Conservation (phyloP, 2,113 vertebrate genomes). For the Tapirus terrestris region DNA sequence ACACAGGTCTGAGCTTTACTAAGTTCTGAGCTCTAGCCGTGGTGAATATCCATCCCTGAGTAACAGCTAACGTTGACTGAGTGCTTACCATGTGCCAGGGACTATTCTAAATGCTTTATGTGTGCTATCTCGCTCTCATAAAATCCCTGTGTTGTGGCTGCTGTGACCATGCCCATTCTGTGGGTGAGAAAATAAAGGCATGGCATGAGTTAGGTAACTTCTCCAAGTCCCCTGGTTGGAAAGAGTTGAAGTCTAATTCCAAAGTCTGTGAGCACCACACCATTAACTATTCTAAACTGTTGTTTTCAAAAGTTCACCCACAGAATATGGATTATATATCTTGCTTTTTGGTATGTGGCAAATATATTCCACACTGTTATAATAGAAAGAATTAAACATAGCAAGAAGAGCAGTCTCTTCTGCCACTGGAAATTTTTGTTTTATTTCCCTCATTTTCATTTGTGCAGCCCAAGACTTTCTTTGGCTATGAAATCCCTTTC, state of each 20-base stretch:
- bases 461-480: neutral
- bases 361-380: neutral
- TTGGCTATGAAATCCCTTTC: neutral
- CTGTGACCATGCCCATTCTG: neutral
- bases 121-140: too few species aligned
- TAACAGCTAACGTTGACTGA: too few species aligned
- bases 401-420: neutral
- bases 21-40: neutral
- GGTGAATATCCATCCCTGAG: accelerated
- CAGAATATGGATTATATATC: neutral
- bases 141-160: neutral
- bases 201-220: neutral
- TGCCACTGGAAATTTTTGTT: neutral
- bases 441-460: neutral
- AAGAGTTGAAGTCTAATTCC: neutral
- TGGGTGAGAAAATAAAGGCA: neutral
- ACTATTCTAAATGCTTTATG: neutral
- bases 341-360: neutral
- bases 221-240: neutral
- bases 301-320: neutral
- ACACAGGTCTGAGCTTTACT: neutral
- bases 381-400: neutral
- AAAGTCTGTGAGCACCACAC: neutral
- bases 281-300: too few species aligned
- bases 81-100: neutral